Evolutionary conservation across 1,140 invertebrate species (phyloP), one percentile per base, ranked within the genome.

Genomic region (Rhyacophila brunnea): DNA sequence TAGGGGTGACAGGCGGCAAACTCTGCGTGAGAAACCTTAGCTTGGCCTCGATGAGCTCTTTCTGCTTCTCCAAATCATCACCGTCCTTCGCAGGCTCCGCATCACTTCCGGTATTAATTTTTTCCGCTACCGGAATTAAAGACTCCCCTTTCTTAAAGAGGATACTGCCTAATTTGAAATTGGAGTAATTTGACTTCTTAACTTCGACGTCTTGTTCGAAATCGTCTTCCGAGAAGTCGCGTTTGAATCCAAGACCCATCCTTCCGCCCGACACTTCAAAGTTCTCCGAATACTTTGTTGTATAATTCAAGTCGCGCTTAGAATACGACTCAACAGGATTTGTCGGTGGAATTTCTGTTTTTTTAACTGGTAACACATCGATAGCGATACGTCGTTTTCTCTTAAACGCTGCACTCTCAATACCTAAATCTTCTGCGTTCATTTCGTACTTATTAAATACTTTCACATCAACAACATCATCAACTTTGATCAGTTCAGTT

Each of bases 351-450:
- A 10, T n/a, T 34, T 60, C 62, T 17, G n/a, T 32, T 14, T 34
- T 59, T 42, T 60, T 64, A 1, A 34, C 35, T 1, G 62, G 58
- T 9, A 64, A 36, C 19, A 64, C 44, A 43, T 64, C 62, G 2
- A 64, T n/a, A 51, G 62, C 62, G 15, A 64, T 64, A 10, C 62
- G 47, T 19, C 62, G 43, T 57, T 64, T 64, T 13, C 62, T 51
- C 36, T 64, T 64, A 46, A 64, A 60, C 4, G 57, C 57, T 11
- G 50, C 34, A 57, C 48, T 59, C 35, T 64, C 62, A 17, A 57
- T 49, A 17, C 62, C 62, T 18, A 48, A 36, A 7, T 59, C 52
- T 2, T 23, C 34, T 2, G 23, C 17, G 14, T 14, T 13, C 10
- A 42, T 28, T 47, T 60, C 57, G 36, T 64, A 64, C 47, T 64